Conservation (phyloP, 2,888 invertebrate species). For the Mechanitis messenoides region DNA sequence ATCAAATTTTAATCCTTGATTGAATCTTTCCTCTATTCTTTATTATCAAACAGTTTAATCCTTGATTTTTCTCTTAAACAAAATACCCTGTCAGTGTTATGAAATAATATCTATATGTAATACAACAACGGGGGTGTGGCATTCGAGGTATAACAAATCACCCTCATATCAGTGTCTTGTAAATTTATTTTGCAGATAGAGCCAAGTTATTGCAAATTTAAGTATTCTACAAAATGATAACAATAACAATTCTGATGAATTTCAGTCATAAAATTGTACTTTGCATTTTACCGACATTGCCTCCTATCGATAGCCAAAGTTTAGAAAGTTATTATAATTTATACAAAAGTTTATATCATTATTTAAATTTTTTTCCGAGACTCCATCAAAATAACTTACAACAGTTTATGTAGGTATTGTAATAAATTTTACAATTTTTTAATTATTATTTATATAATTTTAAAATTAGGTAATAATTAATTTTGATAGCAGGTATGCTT, state of each 20-base stretch:
- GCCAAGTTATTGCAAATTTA: conserved; percentile 21
- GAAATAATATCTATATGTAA: not conserved
- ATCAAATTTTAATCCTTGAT: no score
- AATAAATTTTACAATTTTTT: conserved; percentile 19
- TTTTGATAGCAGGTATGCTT: no score
- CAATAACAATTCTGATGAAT: conserved; percentile 25
- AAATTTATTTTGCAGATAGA: conserved; percentile 7
- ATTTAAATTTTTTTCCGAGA: conserved; percentile 27
- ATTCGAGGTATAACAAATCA: conserved; percentile 1
- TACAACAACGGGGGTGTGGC: not conserved
- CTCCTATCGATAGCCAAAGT: conserved; percentile 20
- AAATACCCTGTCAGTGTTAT: not conserved
- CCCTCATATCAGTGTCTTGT: conserved; percentile 1
- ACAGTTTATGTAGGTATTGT: conserved; percentile 18
- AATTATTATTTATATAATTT: no score
- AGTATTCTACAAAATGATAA: conserved; percentile 25
- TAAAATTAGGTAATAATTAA: no score
- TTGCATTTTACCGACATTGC: conserved; percentile 28
- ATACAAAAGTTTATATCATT: conserved; percentile 26
- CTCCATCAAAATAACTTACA: conserved; percentile 19
- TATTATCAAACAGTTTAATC: no score
- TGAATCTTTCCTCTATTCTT: no score
- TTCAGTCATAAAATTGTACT: conserved; percentile 25
- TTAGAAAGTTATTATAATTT: conserved; percentile 27
- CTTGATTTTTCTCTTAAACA: no score